These are phyloP conservation scores for Psix sp. DNA, from an alignment of 1,140 invertebrate species.

Conservation along the genomic window DNA sequence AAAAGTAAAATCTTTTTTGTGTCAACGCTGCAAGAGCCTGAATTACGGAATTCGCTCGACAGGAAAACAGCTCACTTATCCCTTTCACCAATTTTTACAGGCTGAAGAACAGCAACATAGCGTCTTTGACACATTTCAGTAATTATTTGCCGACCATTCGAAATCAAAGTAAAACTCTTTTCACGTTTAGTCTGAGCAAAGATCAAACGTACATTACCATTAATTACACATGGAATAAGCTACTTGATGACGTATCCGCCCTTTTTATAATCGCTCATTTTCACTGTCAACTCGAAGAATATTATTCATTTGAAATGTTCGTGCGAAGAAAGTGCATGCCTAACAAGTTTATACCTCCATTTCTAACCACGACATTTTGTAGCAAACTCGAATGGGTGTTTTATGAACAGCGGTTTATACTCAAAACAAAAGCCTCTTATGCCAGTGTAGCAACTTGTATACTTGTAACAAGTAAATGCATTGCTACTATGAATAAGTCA, in stretches of 20 bases:
- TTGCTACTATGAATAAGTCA: slow-evolving; percentile 55
- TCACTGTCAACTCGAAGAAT: slow-evolving; percentile 25
- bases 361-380: slow-evolving; percentile 47
- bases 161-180: slow-evolving; percentile 32
- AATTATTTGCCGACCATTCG: slow-evolving; percentile 8
- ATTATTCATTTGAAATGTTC: slow-evolving; percentile 8
- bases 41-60: slow-evolving; percentile 10
- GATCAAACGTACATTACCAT: slow-evolving; percentile 25
- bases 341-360: slow-evolving; percentile 41
- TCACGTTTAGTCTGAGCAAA: slow-evolving; percentile 6
- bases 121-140: slow-evolving; percentile 28
- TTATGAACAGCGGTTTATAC: slow-evolving; percentile 53
- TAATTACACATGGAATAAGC: slow-evolving; percentile 16
- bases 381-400: slow-evolving; percentile 44
- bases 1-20: slow-evolving; percentile 25
- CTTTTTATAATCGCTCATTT: slow-evolving; percentile 24
- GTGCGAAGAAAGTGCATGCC: slow-evolving; percentile 27
- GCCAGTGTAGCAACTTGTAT: slow-evolving; percentile 39
- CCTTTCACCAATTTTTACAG: background rate
- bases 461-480: slow-evolving; percentile 49
- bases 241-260: slow-evolving; percentile 13
- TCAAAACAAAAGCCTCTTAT: slow-evolving; percentile 54
- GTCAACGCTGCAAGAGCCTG: background rate
- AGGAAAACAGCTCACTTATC: background rate
- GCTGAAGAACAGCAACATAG: background rate